Conservation (phyloP, 2,888 invertebrate genomes). For the Lochmaea capreae region DNA sequence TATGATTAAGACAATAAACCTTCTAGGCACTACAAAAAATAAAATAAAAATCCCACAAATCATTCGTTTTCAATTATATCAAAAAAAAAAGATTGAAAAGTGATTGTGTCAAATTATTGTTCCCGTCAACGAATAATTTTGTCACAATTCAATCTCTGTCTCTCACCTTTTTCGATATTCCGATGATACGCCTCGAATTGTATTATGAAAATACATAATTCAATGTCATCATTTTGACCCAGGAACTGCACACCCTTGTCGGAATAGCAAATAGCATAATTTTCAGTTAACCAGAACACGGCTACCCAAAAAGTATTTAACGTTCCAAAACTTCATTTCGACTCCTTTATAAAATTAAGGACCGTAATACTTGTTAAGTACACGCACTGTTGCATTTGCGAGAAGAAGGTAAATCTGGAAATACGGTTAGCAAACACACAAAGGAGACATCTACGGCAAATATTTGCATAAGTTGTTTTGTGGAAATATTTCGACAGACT, state of each 20-base stretch:
- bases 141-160: too few relatives aligned
- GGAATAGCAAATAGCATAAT: not conserved
- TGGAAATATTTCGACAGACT: constrained; percentile 10
- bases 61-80: too few relatives aligned
- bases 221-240: not conserved
- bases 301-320: not conserved
- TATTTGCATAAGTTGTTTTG: constrained; percentile 25
- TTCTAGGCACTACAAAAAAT: too few relatives aligned
- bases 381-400: constrained; percentile 27
- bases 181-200: too few relatives aligned
- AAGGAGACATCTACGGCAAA: constrained; percentile 22
- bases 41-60: too few relatives aligned
- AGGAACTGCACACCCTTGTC: not conserved
- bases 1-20: too few relatives aligned
- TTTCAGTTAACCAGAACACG: not conserved
- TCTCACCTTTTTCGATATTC: too few relatives aligned
- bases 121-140: too few relatives aligned
- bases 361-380: constrained; percentile 15
- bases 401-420: constrained; percentile 24
- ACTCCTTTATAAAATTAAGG: constrained; percentile 18
- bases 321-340: constrained; percentile 1
- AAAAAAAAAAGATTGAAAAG: too few relatives aligned
- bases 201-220: not conserved
- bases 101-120: too few relatives aligned
- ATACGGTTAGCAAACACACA: constrained; percentile 23